phyloP scores from a whole-genome alignment of 2,797 vertebrate genomes.

The Ctenochaetus hawaiiensis region DNA sequence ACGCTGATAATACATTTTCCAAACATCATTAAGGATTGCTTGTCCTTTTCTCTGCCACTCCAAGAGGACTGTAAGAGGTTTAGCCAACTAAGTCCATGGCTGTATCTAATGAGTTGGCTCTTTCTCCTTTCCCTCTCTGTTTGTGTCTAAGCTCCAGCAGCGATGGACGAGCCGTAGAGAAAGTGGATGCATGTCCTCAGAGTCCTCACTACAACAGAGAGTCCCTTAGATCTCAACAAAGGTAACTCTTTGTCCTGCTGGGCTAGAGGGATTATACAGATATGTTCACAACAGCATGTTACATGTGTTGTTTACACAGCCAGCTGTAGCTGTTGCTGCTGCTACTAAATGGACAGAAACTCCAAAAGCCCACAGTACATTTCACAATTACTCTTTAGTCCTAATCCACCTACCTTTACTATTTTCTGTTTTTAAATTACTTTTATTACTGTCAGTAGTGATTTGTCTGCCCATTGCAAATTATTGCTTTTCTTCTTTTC shows the following conservation, averaged over 20 bases:
- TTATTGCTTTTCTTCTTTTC: slow-evolving; percentile 12
- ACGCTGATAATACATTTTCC: slow-evolving; percentile 59
- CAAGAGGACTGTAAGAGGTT: slow-evolving; percentile 65
- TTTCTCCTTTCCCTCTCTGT: slow-evolving; percentile 15
- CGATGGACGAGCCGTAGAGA: slow-evolving; percentile 79
- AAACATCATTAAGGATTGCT: slow-evolving; percentile 57
- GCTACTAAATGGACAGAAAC: background rate
- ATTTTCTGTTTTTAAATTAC: slow-evolving; percentile 11
- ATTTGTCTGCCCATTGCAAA: slow-evolving; percentile 1
- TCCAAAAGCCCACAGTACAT: slow-evolving; percentile 1
- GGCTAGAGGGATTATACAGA: no score
- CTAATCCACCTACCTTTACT: background rate
- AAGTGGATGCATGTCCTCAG: slow-evolving; percentile 83
- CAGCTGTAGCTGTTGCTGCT: background rate
- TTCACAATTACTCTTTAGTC: background rate
- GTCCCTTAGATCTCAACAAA: slow-evolving; percentile 65
- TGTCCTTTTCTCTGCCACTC: slow-evolving; percentile 59
- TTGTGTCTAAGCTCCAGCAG: slow-evolving; percentile 84
- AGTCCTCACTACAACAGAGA: slow-evolving; percentile 79
- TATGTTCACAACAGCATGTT: background rate
- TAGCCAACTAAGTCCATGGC: slow-evolving; percentile 66
- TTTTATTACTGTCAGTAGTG: slow-evolving; percentile 6
- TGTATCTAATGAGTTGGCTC: slow-evolving; percentile 77
- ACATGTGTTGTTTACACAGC: background rate
- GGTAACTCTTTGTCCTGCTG: slow-evolving; percentile 58